Conservation (phyloP, 2,797 vertebrate genomes). For the Notolepis coatsorum region DNA sequence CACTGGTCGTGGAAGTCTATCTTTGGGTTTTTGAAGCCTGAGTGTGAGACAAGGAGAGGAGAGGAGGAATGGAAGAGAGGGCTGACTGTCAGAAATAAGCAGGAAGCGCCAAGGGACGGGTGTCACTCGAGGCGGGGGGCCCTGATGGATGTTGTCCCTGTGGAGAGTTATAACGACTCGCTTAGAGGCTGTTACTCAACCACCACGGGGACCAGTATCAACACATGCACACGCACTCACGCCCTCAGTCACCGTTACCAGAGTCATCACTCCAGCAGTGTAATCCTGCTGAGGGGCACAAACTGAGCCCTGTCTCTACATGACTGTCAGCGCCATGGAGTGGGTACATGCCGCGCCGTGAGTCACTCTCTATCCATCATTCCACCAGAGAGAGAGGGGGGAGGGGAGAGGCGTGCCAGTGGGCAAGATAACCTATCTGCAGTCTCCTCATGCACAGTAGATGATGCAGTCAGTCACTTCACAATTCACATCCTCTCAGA, state of each 20-base stretch:
- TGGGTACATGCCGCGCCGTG: constrained; percentile 16
- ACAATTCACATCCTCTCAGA: constrained; percentile 3
- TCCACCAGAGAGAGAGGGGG: constrained; percentile 25
- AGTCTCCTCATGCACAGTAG: constrained; percentile 21
- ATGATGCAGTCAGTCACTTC: background rate
- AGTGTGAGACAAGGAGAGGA: constrained; percentile 13
- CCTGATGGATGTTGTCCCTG: constrained; percentile 69
- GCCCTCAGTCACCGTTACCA: constrained; percentile 62
- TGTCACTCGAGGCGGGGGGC: constrained; percentile 50
- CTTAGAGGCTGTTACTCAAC: constrained; percentile 50
- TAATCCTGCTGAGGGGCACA: constrained; percentile 67
- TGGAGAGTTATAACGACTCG: constrained; percentile 50
- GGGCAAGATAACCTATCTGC: constrained; percentile 16
- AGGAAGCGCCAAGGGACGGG: constrained; percentile 32
- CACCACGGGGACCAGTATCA: constrained; percentile 48
- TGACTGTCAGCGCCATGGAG: constrained; percentile 43
- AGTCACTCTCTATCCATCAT: constrained; percentile 69
- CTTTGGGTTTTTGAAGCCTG: too few species aligned
- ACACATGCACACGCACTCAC: constrained; percentile 6
- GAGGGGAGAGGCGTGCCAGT: constrained; percentile 4
- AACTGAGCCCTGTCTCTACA: constrained; percentile 65
- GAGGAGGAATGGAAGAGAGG: constrained; percentile 2
- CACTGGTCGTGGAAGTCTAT: too few species aligned
- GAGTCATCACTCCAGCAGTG: constrained; percentile 66
- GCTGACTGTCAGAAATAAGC: constrained; percentile 56